Evolutionary conservation across 2,888 invertebrate genomes (phyloP).

Genomic region (Cosmia trapezina): DNA sequence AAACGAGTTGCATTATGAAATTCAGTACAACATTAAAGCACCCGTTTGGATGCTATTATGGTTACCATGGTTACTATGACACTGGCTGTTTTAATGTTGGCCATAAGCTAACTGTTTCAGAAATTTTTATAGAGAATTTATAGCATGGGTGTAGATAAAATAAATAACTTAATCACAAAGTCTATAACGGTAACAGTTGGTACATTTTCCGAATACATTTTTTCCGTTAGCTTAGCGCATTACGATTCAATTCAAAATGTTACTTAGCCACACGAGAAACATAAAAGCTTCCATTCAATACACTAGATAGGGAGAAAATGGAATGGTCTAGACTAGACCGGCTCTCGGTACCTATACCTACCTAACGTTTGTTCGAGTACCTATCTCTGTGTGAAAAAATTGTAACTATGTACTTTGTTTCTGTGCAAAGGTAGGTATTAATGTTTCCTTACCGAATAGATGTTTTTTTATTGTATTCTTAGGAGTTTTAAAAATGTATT

Average conservation of each 20-base stretch:
- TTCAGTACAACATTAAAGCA: too few relatives aligned
- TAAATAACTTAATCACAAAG: too few relatives aligned
- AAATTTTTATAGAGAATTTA: too few relatives aligned
- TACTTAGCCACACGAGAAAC: slow-evolving; percentile 54
- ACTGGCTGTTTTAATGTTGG: too few relatives aligned
- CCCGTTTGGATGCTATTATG: too few relatives aligned
- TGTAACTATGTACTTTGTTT: neutral
- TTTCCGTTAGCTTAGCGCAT: slow-evolving; percentile 41
- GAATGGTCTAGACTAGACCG: slow-evolving; percentile 64
- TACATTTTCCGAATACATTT: slow-evolving; percentile 4
- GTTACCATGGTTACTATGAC: too few relatives aligned
- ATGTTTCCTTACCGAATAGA: neutral
- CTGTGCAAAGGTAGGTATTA: neutral
- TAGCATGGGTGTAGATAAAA: too few relatives aligned
- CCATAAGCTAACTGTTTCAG: too few relatives aligned
- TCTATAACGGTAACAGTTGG: too few relatives aligned
- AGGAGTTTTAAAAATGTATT: too few relatives aligned
- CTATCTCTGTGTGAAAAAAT: slow-evolving; percentile 7
- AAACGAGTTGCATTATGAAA: too few relatives aligned
- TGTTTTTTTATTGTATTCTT: too few relatives aligned
- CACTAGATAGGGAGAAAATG: slow-evolving; percentile 60
- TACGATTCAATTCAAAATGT: slow-evolving; percentile 47
- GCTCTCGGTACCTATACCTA: slow-evolving; percentile 43
- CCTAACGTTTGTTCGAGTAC: neutral
- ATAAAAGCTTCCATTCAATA: slow-evolving; percentile 56